A percentile compares a stretch with the other conserved stretches of the same genome.
phyloP scores from a whole-genome alignment of 2,888 invertebrate species.

The Pristionchus arcanus region DNA sequence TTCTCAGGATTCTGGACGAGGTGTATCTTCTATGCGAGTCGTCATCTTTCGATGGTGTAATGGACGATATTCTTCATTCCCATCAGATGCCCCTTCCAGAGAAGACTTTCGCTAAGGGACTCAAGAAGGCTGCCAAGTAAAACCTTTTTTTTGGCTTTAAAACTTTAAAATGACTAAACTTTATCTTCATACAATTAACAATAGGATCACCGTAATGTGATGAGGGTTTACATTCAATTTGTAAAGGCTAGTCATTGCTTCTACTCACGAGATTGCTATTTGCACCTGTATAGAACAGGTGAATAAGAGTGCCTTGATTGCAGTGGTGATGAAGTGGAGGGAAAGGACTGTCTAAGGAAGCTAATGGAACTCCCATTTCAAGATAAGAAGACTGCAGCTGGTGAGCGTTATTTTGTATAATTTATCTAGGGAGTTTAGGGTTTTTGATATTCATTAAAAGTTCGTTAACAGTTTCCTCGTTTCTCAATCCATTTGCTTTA shows the following conservation, averaged over 20 bases:
- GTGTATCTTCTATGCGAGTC: not conserved
- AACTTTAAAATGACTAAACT: not conserved
- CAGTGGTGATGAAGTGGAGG: not conserved
- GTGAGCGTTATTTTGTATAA: not conserved
- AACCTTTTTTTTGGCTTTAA: not conserved
- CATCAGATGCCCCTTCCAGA: not conserved
- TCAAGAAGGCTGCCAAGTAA: slow-evolving; percentile 43
- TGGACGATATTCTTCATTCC: slow-evolving; percentile 12
- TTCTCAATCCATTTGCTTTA: no score
- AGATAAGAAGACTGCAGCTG: slow-evolving; percentile 41
- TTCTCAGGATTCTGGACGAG: slow-evolving; percentile 35
- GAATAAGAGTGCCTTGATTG: not conserved
- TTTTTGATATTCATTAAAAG: no score
- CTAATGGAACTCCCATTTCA: slow-evolving; percentile 30
- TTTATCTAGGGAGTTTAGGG: not conserved
- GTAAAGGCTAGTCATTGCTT: not conserved
- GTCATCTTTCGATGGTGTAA: not conserved
- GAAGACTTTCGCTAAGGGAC: slow-evolving; percentile 26
- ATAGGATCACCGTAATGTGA: not conserved
- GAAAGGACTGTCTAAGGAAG: not conserved
- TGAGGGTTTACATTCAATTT: not conserved
- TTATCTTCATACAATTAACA: not conserved
- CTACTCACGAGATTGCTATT: not conserved
- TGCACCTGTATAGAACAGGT: not conserved
- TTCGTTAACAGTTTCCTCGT: no score